phyloP scores from a whole-genome alignment of 2,113 vertebrate species.

The Scortum barcoo region DNA sequence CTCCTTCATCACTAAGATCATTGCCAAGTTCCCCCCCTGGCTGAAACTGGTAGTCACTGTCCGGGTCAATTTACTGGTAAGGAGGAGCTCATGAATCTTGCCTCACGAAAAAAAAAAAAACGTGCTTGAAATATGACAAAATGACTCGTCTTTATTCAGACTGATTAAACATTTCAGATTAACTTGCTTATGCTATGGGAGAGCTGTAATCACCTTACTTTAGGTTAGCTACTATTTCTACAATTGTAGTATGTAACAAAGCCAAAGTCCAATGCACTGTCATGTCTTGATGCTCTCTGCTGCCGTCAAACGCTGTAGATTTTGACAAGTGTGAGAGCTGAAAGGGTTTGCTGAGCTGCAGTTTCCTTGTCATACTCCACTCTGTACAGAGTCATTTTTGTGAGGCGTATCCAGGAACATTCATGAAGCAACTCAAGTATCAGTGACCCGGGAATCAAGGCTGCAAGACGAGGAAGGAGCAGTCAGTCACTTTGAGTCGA shows the following conservation, averaged over 20 bases:
- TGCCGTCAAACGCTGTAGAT: constrained; percentile 28
- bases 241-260: background rate
- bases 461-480: constrained; percentile 39
- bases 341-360: constrained; percentile 11
- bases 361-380: constrained; percentile 33
- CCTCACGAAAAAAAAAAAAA: too few relatives aligned
- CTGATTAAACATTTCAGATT: constrained; percentile 1
- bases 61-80: constrained; percentile 94
- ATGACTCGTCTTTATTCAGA: background rate
- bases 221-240: background rate
- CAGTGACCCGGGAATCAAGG: constrained; percentile 37
- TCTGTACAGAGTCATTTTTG: constrained; percentile 33
- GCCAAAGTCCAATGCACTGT: constrained; percentile 11
- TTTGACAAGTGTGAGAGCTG: constrained; percentile 41
- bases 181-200: background rate
- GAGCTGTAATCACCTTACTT: background rate
- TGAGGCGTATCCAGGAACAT: constrained; percentile 34
- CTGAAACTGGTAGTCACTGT: constrained; percentile 96
- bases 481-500: constrained; percentile 43
- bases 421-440: constrained; percentile 38
- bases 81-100: background rate
- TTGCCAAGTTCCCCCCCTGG: constrained; percentile 94
- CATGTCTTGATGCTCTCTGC: constrained; percentile 9
- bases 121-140: background rate
- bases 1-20: constrained; percentile 94